A percentile compares a stretch with the other conserved stretches of the same genome.
phyloP scores from a whole-genome alignment of 2,888 invertebrate species.

The Ecliptopera silaceata region DNA sequence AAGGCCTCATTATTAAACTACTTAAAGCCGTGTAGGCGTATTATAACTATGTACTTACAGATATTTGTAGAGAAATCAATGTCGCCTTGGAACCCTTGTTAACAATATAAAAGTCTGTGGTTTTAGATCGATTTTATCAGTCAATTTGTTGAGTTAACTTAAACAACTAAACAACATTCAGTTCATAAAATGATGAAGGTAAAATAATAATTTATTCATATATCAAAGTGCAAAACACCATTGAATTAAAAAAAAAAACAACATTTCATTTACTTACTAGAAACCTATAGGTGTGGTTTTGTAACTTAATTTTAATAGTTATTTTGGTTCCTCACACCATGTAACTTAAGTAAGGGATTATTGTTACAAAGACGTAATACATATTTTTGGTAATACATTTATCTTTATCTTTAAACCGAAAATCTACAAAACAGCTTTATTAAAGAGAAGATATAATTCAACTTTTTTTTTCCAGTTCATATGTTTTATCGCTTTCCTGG shows the following conservation, averaged over 20 bases:
- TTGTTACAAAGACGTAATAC: no score
- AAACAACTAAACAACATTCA: conserved; percentile 16
- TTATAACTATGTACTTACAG: conserved; percentile 16
- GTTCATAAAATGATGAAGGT: conserved; percentile 21
- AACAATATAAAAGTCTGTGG: conserved; percentile 37
- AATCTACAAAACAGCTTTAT: no score
- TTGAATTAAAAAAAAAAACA: no score
- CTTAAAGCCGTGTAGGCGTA: conserved; percentile 22
- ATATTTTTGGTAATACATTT: no score
- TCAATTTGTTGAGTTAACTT: conserved; percentile 28
- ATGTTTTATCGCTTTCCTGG: conserved; percentile 26
- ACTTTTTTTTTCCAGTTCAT: conserved; percentile 19
- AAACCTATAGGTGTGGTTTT: no score
- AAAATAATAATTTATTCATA: background rate
- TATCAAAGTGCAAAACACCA: no score
- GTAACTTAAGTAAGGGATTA: no score
- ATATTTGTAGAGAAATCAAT: conserved; percentile 39
- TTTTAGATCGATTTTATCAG: conserved; percentile 37
- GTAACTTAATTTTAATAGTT: no score
- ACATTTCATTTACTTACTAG: no score
- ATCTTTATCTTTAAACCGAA: no score
- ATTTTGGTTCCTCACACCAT: no score
- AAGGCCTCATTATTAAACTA: conserved; percentile 19
- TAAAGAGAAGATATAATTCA: no score
- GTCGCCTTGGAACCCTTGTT: conserved; percentile 37